A percentile compares a stretch with the other conserved stretches of the same genome.
Evolutionary conservation across 2,113 vertebrate genomes (phyloP).

Genomic region (Grallaria varia): DNA sequence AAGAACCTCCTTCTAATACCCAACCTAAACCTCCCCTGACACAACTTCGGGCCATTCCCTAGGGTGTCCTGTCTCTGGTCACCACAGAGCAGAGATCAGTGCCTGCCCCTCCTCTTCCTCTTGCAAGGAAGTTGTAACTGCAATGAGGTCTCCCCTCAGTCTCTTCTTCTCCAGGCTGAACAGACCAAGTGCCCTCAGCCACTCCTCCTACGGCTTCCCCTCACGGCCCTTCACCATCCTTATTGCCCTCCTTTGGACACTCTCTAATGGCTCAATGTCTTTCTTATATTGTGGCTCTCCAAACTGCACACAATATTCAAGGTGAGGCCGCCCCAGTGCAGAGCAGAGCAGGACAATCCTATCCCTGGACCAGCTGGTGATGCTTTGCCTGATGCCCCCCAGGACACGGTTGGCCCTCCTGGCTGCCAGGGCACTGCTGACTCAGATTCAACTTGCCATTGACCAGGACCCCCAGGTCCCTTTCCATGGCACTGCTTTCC

Average conservation of each 20-base stretch:
- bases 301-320: not conserved
- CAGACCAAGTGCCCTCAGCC: not conserved
- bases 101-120: no score
- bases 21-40: not conserved
- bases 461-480: no score
- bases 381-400: not conserved
- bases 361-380: not conserved
- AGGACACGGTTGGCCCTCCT: not conserved
- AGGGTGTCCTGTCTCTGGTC: not conserved
- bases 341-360: not conserved
- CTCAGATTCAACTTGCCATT: not conserved
- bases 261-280: not conserved
- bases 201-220: not conserved
- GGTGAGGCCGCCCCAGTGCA: not conserved
- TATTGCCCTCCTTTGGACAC: not conserved
- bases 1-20: not conserved
- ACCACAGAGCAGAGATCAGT: not conserved
- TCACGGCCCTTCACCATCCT: not conserved
- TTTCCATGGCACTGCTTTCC: no score
- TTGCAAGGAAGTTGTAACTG: not conserved
- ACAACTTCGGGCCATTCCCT: not conserved
- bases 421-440: not conserved
- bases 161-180: not conserved
- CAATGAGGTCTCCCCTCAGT: not conserved
- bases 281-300: not conserved